phyloP scores from a whole-genome alignment of 1,140 invertebrate species.

The Drosophila obscura region DNA sequence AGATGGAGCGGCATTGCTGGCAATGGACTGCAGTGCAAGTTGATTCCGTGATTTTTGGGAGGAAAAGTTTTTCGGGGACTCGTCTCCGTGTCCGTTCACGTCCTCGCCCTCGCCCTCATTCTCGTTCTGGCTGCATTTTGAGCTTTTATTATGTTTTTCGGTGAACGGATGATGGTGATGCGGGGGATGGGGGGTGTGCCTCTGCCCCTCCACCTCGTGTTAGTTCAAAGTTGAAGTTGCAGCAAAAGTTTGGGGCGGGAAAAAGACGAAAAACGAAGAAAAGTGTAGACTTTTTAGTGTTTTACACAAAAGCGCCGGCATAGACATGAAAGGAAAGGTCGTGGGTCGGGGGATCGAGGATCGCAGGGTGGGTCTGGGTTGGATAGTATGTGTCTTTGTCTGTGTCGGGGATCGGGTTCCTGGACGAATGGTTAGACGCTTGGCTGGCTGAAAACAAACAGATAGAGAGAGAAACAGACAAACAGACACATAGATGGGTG shows the following conservation, averaged over 20 bases:
- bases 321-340: constrained; percentile 61
- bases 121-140: constrained; percentile 62
- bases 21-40: constrained; percentile 71
- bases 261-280: constrained; percentile 35
- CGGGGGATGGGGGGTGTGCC: neutral
- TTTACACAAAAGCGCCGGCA: constrained; percentile 79
- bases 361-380: constrained; percentile 1
- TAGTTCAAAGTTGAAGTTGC: constrained; percentile 74
- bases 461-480: constrained; percentile 37
- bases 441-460: constrained; percentile 77
- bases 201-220: constrained; percentile 42
- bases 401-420: constrained; percentile 27
- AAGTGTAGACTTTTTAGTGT: constrained; percentile 76
- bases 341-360: constrained; percentile 23
- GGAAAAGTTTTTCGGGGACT: constrained; percentile 63
- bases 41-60: constrained; percentile 76
- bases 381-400: no score
- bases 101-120: constrained; percentile 7
- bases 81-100: constrained; percentile 15
- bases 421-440: constrained; percentile 78
- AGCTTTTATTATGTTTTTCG: constrained; percentile 77
- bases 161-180: no score
- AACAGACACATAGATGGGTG: constrained; percentile 11
- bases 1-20: constrained; percentile 42
- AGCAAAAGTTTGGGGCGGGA: constrained; percentile 27